Evolutionary conservation across 1,140 invertebrate genomes (phyloP), one percentile per base, ranked within the genome.

Genomic region (Neodiprion virginianus): DNA sequence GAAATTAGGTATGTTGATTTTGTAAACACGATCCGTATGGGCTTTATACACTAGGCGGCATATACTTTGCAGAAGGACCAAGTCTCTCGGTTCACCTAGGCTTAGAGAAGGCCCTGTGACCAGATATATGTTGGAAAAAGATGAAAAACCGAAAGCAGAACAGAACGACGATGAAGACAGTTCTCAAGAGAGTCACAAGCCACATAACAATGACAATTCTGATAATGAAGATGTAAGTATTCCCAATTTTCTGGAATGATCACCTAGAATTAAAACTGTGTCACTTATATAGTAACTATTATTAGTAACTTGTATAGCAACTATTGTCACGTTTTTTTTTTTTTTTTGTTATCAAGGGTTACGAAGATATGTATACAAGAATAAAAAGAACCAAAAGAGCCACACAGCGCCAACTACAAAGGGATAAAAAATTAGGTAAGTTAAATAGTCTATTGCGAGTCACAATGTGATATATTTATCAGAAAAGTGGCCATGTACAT

Each of bases 331-430:
- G 73, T 74, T 72, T 21, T 70, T 72, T 61, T 71, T 67, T 70
- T 28, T 66, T 61, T 48, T 74, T 17, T 66, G 49, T 48, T 47
- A 70, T 80, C 48, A 72, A 89, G 86, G 86, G 88, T 11, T 90
- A 85, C 75, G 87, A 89, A 66, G 92, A 92, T 78, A 92, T 93
- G 90, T 92, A 93, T 74, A 91, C 91, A 17, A 82, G 90, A 76
- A 90, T 92, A 8, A 93, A 93, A 77, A 83, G 91, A 75, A 88
- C 89, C 21, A 85, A 89, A 76, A 86, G 90, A 76, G 83, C 82
- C 48, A 82, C 87, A 1, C 87, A 88, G 74, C 82, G 86, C 76
- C 86, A 89, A 79, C 74, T 87, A 74, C 83, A 86, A 71, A 83
- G 87, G 71, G 81, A 85, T 76, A 84, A 87, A 74, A 82, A 86